phyloP scores from a whole-genome alignment of 2,888 invertebrate genomes.

The Chalcis sispes region DNA sequence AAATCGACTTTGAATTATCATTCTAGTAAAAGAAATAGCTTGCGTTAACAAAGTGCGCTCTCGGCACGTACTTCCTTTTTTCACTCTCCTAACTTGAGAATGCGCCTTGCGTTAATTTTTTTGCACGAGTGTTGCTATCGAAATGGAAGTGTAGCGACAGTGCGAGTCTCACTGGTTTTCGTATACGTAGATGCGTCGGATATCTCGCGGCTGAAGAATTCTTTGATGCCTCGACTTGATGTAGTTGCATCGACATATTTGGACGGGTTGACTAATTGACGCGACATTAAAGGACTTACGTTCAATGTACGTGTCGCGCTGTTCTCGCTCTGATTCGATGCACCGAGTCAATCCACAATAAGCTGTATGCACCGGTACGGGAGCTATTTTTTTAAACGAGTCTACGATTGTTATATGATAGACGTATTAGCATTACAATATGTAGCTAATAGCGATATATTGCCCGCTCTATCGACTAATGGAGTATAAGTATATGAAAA shows the following conservation, averaged over 20 bases:
- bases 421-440: too few species aligned
- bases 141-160: background rate
- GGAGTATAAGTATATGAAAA: background rate
- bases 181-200: background rate
- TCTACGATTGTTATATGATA: constrained; percentile 19
- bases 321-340: too few species aligned
- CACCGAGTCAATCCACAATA: constrained; percentile 19
- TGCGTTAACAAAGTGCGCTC: too few species aligned
- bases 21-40: too few species aligned
- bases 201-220: background rate
- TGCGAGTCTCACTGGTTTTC: background rate
- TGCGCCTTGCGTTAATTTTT: background rate
- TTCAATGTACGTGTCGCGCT: background rate
- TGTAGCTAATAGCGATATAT: constrained; percentile 10
- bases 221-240: constrained; percentile 16
- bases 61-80: background rate
- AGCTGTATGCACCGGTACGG: background rate
- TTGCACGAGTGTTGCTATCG: background rate
- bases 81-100: background rate
- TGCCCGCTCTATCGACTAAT: background rate
- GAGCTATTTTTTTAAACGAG: background rate
- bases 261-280: constrained; percentile 65
- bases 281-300: constrained; percentile 60
- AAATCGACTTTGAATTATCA: too few species aligned
- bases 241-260: constrained; percentile 61